Evolutionary conservation across 2,797 vertebrate genomes (phyloP).

Genomic region (Choloepus didactylus): DNA sequence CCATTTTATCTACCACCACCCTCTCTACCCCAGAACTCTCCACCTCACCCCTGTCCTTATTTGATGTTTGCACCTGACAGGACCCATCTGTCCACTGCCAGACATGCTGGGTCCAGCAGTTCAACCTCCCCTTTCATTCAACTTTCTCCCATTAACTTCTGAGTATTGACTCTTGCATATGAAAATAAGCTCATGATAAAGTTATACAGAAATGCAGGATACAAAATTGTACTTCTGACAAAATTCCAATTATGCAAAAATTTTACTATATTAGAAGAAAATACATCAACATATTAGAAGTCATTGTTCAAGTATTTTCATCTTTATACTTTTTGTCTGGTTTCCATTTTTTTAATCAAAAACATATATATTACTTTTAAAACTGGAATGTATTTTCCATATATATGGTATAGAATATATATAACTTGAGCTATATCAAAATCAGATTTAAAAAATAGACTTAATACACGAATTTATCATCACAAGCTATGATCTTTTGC

Average conservation of each 20-base stretch:
- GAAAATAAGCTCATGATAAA: conserved; percentile 45
- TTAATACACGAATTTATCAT: conserved; percentile 41
- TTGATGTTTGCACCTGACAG: background rate
- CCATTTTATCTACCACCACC: background rate
- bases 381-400: background rate
- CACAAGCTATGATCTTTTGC: conserved; percentile 11
- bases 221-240: conserved; percentile 13
- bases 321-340: conserved; percentile 4
- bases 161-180: background rate
- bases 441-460: conserved; percentile 57
- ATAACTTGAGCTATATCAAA: conserved; percentile 23
- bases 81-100: background rate
- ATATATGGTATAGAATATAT: background rate
- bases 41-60: accelerated
- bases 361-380: background rate
- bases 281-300: background rate
- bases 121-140: background rate
- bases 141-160: conserved; percentile 20
- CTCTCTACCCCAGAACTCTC: no score
- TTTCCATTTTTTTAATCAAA: conserved; percentile 3
- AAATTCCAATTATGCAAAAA: conserved; percentile 14
- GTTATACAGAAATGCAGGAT: conserved; percentile 11
- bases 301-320: background rate
- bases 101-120: background rate
- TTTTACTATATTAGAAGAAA: conserved; percentile 29